These are phyloP conservation scores for Sporophila hypoxantha DNA, from an alignment of 2,113 vertebrate genomes.

Conservation along the genomic window DNA sequence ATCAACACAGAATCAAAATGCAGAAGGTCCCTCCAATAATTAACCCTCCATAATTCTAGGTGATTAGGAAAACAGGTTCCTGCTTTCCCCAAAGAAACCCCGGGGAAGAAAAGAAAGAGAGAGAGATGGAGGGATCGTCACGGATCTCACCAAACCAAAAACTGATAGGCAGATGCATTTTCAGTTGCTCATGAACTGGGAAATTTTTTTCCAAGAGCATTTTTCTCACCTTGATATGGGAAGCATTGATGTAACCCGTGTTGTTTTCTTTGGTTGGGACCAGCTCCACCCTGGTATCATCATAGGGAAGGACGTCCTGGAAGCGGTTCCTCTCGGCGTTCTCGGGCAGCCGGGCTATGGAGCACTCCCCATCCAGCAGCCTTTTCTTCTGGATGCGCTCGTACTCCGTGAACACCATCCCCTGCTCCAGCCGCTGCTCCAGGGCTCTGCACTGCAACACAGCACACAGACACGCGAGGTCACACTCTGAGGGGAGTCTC, in stretches of 20 bases:
- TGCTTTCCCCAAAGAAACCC: neutral
- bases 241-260: constrained; percentile 96
- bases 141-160: neutral
- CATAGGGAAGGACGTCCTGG: constrained; percentile 93
- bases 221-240: constrained; percentile 84
- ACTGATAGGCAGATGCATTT: neutral
- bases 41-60: neutral
- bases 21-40: neutral
- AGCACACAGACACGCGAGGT: neutral
- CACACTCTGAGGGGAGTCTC: accelerated
- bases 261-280: constrained; percentile 98
- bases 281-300: constrained; percentile 88
- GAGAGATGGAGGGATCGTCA: neutral
- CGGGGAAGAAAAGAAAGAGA: neutral
- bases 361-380: constrained; percentile 70
- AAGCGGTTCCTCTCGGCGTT: constrained; percentile 92
- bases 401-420: constrained; percentile 89
- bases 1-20: neutral
- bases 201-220: neutral
- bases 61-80: neutral
- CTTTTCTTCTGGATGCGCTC: constrained; percentile 83
- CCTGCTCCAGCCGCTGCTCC: constrained; percentile 86
- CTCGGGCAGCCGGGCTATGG: constrained; percentile 80
- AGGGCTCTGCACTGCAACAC: constrained; percentile 80
- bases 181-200: neutral